phyloP scores from a whole-genome alignment of 2,113 vertebrate species.

The Serinus canaria region DNA sequence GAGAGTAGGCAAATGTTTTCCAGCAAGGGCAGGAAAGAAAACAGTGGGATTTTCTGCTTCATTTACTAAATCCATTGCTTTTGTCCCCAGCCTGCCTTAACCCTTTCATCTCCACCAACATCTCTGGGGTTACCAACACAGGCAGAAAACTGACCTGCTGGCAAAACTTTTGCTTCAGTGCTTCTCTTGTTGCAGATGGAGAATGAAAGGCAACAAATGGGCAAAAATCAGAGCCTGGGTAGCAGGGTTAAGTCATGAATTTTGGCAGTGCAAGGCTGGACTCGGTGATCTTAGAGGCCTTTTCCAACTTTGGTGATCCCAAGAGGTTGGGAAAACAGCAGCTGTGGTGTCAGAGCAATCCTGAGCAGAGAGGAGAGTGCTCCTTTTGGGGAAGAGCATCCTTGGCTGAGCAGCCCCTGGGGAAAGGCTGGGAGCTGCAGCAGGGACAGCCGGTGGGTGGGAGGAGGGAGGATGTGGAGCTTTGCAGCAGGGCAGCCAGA shows the following conservation, averaged over 20 bases:
- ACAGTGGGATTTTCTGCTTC: not conserved
- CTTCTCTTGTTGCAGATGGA: not conserved
- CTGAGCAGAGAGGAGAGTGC: not conserved
- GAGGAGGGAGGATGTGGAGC: slow-evolving; percentile 7
- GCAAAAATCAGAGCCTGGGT: not conserved
- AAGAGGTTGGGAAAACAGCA: not conserved
- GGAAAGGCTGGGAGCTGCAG: not conserved
- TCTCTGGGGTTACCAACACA: not conserved
- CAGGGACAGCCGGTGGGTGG: slow-evolving; percentile 36
- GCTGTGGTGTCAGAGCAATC: not conserved
- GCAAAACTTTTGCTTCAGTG: not conserved
- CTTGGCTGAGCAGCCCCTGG: not conserved
- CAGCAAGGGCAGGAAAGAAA: not conserved
- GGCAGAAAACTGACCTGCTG: not conserved
- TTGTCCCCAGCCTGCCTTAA: not conserved
- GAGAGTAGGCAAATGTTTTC: not conserved
- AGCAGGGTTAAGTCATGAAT: not conserved
- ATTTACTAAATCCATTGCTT: not conserved
- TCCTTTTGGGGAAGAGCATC: not conserved
- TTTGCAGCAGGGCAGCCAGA: not conserved
- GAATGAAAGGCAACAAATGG: not conserved
- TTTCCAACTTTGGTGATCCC: not conserved
- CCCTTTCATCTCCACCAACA: not conserved
- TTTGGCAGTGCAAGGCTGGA: not conserved
- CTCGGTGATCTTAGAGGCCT: not conserved